These are phyloP conservation scores for Brachynemurus nebulosus DNA, from an alignment of 2,888 invertebrate species.

Conservation along the genomic window DNA sequence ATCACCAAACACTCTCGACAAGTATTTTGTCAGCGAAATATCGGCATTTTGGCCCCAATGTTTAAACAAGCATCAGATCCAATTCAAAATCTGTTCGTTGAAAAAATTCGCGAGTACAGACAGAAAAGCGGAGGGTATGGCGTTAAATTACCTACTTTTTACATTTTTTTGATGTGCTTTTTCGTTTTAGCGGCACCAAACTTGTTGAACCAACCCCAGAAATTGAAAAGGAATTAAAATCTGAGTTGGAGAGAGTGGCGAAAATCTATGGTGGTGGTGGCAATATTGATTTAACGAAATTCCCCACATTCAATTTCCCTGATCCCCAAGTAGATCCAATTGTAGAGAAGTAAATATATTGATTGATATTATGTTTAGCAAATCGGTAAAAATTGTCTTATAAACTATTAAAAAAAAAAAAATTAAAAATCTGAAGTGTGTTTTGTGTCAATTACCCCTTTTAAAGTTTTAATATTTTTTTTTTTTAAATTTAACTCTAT, in stretches of 20 bases:
- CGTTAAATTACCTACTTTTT: slow-evolving; percentile 8
- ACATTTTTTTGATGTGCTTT: slow-evolving; percentile 6
- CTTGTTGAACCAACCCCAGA: slow-evolving; percentile 70
- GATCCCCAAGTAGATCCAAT: slow-evolving; percentile 59
- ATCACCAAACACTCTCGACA: background rate
- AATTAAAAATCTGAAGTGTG: too few relatives aligned
- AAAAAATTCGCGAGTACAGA: slow-evolving; percentile 83
- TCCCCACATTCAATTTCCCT: slow-evolving; percentile 72
- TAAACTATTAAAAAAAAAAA: too few relatives aligned
- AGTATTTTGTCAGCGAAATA: slow-evolving; percentile 42
- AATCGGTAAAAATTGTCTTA: too few relatives aligned
- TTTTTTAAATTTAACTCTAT: too few relatives aligned
- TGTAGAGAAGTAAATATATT: slow-evolving; percentile 26
- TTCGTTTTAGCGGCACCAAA: slow-evolving; percentile 55
- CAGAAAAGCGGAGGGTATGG: slow-evolving; percentile 73
- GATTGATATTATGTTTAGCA: too few relatives aligned
- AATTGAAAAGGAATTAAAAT: slow-evolving; percentile 56
- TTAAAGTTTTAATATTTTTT: too few relatives aligned
- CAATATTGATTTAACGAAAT: slow-evolving; percentile 76
- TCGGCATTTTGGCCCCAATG: slow-evolving; percentile 56
- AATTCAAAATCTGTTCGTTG: slow-evolving; percentile 84
- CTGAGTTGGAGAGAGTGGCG: slow-evolving; percentile 68
- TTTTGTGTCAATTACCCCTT: too few relatives aligned
- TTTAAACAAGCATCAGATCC: slow-evolving; percentile 68
- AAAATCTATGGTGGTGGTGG: slow-evolving; percentile 60